A percentile compares a stretch with the other conserved stretches of the same genome.
Conservation (phyloP, 2,113 vertebrate species). For the Ginglymostoma cirratum region DNA sequence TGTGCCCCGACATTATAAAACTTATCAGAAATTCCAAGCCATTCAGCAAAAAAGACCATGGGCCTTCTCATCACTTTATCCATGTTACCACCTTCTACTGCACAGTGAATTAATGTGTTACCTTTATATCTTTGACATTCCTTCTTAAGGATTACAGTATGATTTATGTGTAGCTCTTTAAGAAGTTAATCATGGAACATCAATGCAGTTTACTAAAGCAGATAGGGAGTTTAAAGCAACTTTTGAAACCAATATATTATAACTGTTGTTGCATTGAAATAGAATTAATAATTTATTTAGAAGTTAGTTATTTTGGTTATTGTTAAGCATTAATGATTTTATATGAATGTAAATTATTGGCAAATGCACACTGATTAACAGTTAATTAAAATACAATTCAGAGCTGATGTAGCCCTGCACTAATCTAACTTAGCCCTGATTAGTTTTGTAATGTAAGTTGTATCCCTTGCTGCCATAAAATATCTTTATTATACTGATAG, state of each 20-base stretch:
- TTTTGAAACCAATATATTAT: neutral
- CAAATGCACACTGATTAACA: neutral
- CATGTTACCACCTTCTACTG: neutral
- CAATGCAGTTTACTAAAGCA: neutral
- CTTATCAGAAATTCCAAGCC: neutral
- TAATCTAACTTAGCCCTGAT: neutral
- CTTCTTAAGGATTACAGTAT: neutral
- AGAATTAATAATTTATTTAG: neutral
- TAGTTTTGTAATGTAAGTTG: neutral
- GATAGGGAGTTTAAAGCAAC: neutral
- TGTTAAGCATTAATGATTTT: neutral
- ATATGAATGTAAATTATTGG: neutral
- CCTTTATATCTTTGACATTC: conserved; percentile 3
- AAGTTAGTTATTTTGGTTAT: neutral
- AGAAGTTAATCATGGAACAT: neutral
- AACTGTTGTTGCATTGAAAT: neutral
- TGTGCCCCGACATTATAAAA: too few relatives aligned
- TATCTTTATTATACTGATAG: neutral
- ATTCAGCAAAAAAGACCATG: neutral
- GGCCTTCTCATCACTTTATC: neutral
- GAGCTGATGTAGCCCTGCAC: neutral
- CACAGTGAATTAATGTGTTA: neutral
- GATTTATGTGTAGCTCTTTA: neutral
- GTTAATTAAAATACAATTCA: neutral
- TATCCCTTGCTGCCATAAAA: neutral